Evolutionary conservation across 2,113 vertebrate genomes (phyloP).

Genomic region (Chionomys nivalis): DNA sequence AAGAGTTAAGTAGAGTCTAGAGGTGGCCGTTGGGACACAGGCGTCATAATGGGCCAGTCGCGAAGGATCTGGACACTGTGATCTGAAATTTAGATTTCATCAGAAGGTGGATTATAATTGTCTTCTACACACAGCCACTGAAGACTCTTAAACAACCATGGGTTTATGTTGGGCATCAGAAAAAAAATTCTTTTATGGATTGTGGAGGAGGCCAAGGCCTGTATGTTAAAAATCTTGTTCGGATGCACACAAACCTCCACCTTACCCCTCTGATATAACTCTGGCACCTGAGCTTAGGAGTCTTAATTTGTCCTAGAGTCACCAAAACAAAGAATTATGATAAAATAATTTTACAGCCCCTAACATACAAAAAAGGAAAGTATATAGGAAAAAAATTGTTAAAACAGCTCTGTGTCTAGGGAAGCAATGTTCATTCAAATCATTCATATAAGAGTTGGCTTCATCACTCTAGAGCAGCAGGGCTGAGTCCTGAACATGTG

Average conservation of each 20-base stretch:
- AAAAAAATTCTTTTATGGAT: background rate
- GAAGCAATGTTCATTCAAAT: background rate
- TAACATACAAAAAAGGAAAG: background rate
- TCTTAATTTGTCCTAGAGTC: background rate
- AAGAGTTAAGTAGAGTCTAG: background rate
- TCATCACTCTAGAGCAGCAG: background rate
- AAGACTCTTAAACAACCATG: background rate
- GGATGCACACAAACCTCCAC: too few relatives aligned
- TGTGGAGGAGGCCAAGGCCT: background rate
- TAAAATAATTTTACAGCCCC: background rate
- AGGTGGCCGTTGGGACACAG: background rate
- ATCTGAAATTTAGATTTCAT: constrained; percentile 17
- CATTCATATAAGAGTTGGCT: background rate
- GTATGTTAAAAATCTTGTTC: background rate
- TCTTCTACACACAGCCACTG: background rate
- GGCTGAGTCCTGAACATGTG: background rate
- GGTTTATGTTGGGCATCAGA: background rate
- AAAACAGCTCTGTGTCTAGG: background rate
- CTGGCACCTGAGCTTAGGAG: background rate
- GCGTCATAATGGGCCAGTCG: background rate
- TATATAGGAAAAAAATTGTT: background rate
- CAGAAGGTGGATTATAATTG: background rate
- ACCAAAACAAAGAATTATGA: background rate
- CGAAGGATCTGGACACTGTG: background rate
- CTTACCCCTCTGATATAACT: background rate